Evolutionary conservation across 30 jellyfish, hydroid and myxozoan genomes (phyloP).

Genomic region (Pelagia noctiluca): DNA sequence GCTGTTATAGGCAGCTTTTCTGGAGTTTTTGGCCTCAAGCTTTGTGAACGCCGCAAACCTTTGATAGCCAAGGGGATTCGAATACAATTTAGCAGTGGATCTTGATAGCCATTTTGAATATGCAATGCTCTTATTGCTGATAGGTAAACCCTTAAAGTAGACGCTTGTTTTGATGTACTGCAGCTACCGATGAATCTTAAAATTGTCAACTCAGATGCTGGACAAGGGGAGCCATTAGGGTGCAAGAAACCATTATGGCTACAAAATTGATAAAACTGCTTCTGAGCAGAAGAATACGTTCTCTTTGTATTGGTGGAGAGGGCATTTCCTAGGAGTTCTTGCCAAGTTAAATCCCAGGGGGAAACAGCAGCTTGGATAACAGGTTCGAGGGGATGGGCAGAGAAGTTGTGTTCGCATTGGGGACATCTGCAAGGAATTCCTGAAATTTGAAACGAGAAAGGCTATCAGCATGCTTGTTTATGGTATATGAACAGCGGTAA

Average conservation of each 20-base stretch:
- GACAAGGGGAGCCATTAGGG: constrained; percentile 24
- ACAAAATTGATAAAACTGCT: constrained; percentile 1
- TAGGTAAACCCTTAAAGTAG: constrained; percentile 16
- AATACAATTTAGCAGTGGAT: constrained; percentile 1
- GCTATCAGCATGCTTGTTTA: background rate
- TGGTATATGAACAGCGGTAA: background rate
- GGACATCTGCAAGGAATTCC: background rate
- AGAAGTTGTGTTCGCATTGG: background rate
- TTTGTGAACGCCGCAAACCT: constrained; percentile 10
- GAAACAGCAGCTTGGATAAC: background rate
- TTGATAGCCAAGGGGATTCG: constrained; percentile 21
- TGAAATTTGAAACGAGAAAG: background rate
- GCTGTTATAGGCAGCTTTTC: background rate
- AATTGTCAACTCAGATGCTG: constrained; percentile 37
- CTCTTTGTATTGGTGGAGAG: background rate
- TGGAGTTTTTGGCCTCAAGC: background rate
- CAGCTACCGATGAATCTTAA: background rate
- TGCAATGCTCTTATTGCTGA: constrained; percentile 27
- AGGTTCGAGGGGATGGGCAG: background rate
- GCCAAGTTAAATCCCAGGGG: constrained; percentile 26
- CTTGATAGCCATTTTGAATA: background rate
- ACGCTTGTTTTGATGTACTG: constrained; percentile 2
- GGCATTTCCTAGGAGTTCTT: background rate
- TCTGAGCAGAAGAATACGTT: constrained; percentile 12
- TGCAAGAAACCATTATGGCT: background rate